Percentiles rank a stretch among this genome's conserved stretches.
Evolutionary conservation across 2,888 invertebrate genomes (phyloP).

Genomic region (Drosophila anomelani): DNA sequence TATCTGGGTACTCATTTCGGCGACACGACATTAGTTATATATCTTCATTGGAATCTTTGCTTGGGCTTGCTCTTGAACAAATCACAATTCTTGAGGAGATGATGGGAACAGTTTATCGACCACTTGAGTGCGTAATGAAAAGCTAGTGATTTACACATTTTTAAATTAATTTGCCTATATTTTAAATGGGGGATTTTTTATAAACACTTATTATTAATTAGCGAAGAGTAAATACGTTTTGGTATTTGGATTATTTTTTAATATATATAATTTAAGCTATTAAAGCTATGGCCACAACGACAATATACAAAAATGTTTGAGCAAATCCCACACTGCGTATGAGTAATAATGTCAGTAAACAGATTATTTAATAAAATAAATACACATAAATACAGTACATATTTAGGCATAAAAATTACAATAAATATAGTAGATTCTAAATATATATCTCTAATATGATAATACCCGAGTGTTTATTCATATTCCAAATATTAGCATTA

Average conservation of each 20-base stretch:
- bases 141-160: not conserved
- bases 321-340: conserved; percentile 4
- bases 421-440: too few relatives aligned
- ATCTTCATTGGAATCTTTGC: conserved; percentile 17
- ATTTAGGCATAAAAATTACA: too few relatives aligned
- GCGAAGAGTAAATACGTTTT: too few relatives aligned
- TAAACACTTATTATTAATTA: not conserved
- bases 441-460: too few relatives aligned
- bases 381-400: too few relatives aligned
- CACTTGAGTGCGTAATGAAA: conserved; percentile 5
- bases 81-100: conserved; percentile 7
- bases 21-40: conserved; percentile 26
- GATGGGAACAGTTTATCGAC: conserved; percentile 11
- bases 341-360: not conserved
- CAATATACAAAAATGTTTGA: not conserved
- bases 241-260: not conserved
- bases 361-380: too few relatives aligned
- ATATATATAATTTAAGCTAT: not conserved
- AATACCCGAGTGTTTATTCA: too few relatives aligned
- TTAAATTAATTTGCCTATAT: not conserved
- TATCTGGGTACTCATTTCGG: conserved; percentile 27
- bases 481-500: not conserved
- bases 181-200: not conserved
- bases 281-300: too few relatives aligned
- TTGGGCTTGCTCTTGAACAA: not conserved